phyloP scores from a whole-genome alignment of 2,113 vertebrate genomes.

The Ptilorrhoa leucosticta region DNA sequence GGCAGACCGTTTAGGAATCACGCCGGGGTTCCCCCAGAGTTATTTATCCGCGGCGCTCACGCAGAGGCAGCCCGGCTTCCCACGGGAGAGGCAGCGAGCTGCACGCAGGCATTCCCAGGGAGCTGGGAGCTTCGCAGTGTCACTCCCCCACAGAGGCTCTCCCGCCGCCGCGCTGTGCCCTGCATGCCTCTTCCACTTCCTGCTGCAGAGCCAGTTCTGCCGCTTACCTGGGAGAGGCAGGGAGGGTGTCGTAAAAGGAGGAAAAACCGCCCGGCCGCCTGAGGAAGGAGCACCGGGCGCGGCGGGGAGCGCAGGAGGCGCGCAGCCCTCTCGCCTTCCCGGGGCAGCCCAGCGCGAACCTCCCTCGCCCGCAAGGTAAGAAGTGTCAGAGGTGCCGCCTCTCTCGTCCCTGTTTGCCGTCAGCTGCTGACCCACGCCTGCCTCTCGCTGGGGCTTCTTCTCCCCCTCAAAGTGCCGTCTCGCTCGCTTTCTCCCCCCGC shows the following conservation, averaged over 20 bases:
- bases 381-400: not conserved
- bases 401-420: not conserved
- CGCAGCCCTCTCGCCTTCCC: not conserved
- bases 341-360: not conserved
- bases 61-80: not conserved
- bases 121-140: not conserved
- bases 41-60: accelerated
- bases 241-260: slow-evolving; percentile 26
- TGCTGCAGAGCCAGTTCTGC: slow-evolving; percentile 70
- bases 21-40: not conserved
- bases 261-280: not conserved
- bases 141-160: slow-evolving; percentile 21
- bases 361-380: slow-evolving; percentile 60
- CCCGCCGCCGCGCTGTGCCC: not conserved
- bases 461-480: not conserved
- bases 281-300: not conserved
- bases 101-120: not conserved
- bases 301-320: not conserved
- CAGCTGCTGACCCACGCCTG: slow-evolving; percentile 18
- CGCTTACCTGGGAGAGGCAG: slow-evolving; percentile 66
- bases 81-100: not conserved
- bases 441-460: not conserved
- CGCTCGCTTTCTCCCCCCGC: not conserved
- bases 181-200: slow-evolving; percentile 62
- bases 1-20: not conserved